Evolutionary conservation across 2,113 vertebrate genomes (phyloP).

Genomic region (Helogale parvula): DNA sequence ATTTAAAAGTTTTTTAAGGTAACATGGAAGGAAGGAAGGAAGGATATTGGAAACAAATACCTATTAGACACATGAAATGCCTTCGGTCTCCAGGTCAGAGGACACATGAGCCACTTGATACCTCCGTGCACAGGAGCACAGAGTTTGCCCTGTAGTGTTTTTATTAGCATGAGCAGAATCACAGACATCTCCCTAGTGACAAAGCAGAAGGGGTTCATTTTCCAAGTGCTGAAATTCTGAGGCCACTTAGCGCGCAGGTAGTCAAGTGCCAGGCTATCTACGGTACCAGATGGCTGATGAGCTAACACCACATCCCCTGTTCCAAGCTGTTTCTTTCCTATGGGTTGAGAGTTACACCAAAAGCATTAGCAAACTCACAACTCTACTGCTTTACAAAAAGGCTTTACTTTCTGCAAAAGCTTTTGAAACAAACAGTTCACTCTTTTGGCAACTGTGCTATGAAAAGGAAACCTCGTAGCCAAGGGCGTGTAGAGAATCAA

Average conservation of each 20-base stretch:
- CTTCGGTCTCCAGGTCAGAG: neutral
- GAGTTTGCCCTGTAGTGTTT: neutral
- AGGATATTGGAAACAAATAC: neutral
- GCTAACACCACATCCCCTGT: neutral
- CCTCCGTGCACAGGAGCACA: fast-evolving
- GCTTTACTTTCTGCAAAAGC: neutral
- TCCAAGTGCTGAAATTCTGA: neutral
- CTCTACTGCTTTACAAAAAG: neutral
- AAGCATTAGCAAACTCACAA: neutral
- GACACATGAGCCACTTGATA: neutral
- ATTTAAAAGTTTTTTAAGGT: neutral
- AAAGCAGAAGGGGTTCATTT: neutral
- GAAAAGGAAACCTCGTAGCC: neutral
- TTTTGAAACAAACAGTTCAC: slow-evolving; percentile 19
- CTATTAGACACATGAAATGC: neutral
- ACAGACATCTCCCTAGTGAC: neutral
- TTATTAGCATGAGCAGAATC: neutral
- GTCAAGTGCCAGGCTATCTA: neutral
- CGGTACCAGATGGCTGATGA: neutral
- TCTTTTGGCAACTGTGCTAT: neutral
- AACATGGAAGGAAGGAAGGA: neutral
- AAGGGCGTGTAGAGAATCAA: neutral
- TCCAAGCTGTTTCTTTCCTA: neutral
- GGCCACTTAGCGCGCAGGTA: neutral
- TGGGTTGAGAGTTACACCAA: neutral